These are phyloP conservation scores for Meghimatium bilineatum DNA, from an alignment of 2,888 invertebrate species.

Conservation along the genomic window DNA sequence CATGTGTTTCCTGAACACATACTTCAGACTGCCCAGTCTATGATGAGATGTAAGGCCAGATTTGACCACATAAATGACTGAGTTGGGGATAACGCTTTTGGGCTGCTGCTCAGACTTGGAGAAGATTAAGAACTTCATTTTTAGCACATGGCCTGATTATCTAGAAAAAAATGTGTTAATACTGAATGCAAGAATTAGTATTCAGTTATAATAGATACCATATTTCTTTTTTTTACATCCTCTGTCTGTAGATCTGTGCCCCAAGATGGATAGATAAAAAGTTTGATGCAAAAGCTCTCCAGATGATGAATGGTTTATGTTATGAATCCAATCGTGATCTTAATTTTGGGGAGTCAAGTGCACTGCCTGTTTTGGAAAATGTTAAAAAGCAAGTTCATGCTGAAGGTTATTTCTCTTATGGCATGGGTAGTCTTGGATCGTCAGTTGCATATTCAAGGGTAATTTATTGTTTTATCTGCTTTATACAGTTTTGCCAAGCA, in stretches of 20 bases:
- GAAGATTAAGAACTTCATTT: too few relatives aligned
- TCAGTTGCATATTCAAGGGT: conserved; percentile 58
- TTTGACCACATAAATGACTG: too few relatives aligned
- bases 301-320: conserved; percentile 69
- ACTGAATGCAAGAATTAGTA: too few relatives aligned
- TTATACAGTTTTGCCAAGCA: not conserved
- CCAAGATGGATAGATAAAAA: conserved; percentile 67
- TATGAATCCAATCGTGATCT: conserved; percentile 61
- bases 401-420: conserved; percentile 53
- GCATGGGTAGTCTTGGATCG: conserved; percentile 58
- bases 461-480: not conserved
- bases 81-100: too few relatives aligned
- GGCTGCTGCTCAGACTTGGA: too few relatives aligned
- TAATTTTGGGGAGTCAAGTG: conserved; percentile 55
- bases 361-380: conserved; percentile 62
- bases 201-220: too few relatives aligned
- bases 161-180: too few relatives aligned
- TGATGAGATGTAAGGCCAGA: too few relatives aligned
- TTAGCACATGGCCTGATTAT: too few relatives aligned
- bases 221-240: too few relatives aligned
- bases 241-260: conserved; percentile 62
- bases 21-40: too few relatives aligned
- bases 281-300: conserved; percentile 56
- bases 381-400: conserved; percentile 57
- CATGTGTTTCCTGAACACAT: too few relatives aligned